phyloP scores from a whole-genome alignment of 1,140 invertebrate genomes.

The Drosophila hydei region DNA sequence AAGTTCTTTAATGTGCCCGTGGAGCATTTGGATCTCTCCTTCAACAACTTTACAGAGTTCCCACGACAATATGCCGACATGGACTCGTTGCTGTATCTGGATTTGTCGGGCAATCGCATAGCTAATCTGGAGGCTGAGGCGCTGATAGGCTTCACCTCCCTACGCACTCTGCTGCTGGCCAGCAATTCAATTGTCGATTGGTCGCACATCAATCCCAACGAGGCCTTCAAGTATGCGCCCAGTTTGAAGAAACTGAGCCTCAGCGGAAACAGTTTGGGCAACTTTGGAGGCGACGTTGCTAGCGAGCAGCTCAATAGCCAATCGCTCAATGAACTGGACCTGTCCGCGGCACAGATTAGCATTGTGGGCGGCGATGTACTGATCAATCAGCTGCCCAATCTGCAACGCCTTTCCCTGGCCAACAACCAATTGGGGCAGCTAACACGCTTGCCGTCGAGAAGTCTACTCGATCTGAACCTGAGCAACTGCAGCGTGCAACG shows the following conservation, averaged over 20 bases:
- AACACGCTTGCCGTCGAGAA: constrained; percentile 84
- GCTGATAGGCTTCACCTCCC: constrained; percentile 84
- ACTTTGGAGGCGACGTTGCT: constrained; percentile 84
- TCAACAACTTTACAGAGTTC: constrained; percentile 85
- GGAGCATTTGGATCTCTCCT: constrained; percentile 84
- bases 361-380: constrained; percentile 84
- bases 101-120: constrained; percentile 86
- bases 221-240: constrained; percentile 81
- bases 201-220: constrained; percentile 85
- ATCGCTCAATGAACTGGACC: constrained; percentile 84
- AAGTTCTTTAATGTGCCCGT: constrained; percentile 84
- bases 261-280: constrained; percentile 84
- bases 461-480: constrained; percentile 85
- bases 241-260: constrained; percentile 85
- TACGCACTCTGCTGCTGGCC: constrained; percentile 85
- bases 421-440: constrained; percentile 85
- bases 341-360: constrained; percentile 85
- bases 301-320: constrained; percentile 81
- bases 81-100: constrained; percentile 84
- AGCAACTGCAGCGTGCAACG: constrained; percentile 85
- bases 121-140: constrained; percentile 80
- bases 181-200: constrained; percentile 85
- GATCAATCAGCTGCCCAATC: constrained; percentile 84
- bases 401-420: constrained; percentile 85
- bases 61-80: constrained; percentile 84